Conservation (phyloP, 2,113 vertebrate genomes). For the Serilophus lunatus region DNA sequence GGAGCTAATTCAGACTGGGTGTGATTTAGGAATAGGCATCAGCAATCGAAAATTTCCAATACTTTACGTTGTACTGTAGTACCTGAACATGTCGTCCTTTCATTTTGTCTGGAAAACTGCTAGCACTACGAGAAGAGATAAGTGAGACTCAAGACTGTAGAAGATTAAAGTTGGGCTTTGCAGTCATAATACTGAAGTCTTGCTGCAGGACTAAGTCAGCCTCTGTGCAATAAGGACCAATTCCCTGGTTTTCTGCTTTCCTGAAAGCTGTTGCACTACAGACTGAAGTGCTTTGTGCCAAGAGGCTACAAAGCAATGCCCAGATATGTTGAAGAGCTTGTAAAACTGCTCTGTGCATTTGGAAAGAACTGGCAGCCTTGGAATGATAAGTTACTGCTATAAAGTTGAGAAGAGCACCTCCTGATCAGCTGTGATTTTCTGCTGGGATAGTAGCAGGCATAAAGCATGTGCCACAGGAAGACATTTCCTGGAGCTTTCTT, state of each 20-base stretch:
- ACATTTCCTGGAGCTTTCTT: neutral
- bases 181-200: neutral
- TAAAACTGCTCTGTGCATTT: neutral
- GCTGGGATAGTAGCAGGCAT: neutral
- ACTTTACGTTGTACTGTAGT: neutral
- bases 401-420: neutral
- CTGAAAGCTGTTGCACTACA: neutral
- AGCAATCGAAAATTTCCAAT: neutral
- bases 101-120: neutral
- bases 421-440: neutral
- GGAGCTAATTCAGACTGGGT: neutral
- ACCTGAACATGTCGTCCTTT: neutral
- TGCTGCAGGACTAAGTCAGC: neutral
- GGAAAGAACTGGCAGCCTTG: neutral
- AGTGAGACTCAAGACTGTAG: neutral
- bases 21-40: neutral
- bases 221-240: neutral
- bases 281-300: neutral
- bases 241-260: neutral
- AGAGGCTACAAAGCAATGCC: neutral
- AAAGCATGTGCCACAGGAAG: neutral
- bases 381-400: neutral
- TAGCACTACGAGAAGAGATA: neutral
- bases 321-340: neutral
- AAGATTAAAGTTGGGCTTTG: neutral